Conservation (phyloP, 2,113 vertebrate species). For the Desmodus rotundus region DNA sequence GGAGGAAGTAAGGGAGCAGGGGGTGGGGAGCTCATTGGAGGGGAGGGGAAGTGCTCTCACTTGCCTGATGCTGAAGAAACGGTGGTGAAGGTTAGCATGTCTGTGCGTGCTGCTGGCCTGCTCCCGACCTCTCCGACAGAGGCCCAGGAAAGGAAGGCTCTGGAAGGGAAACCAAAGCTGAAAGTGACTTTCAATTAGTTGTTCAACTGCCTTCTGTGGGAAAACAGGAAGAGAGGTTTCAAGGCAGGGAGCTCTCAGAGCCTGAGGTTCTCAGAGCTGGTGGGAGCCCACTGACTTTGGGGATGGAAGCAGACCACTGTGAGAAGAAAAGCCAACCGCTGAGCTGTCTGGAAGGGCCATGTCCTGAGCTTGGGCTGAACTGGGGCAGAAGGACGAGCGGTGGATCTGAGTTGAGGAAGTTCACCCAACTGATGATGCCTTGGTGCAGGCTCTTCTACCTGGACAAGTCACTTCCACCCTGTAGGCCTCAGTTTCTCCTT, state of each 20-base stretch:
- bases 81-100: background rate
- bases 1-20: background rate
- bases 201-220: background rate
- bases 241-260: background rate
- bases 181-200: background rate
- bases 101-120: background rate
- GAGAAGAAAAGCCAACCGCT: background rate
- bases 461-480: background rate
- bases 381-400: rapidly evolving
- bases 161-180: background rate
- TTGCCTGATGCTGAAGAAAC: background rate
- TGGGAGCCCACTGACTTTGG: background rate
- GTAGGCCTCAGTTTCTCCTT: background rate
- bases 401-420: background rate
- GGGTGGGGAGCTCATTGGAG: background rate
- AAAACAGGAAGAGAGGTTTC: background rate
- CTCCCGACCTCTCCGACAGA: background rate
- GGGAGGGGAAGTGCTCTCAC: background rate
- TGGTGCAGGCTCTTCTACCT: no score
- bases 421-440: no score
- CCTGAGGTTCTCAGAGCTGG: background rate
- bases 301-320: background rate
- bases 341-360: background rate
- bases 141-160: background rate
- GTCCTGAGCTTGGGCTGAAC: background rate